Percentiles rank a stretch among this genome's conserved stretches.
These are phyloP conservation scores for Noctua fimbriata DNA, from an alignment of 2,888 invertebrate genomes.

Conservation along the genomic window DNA sequence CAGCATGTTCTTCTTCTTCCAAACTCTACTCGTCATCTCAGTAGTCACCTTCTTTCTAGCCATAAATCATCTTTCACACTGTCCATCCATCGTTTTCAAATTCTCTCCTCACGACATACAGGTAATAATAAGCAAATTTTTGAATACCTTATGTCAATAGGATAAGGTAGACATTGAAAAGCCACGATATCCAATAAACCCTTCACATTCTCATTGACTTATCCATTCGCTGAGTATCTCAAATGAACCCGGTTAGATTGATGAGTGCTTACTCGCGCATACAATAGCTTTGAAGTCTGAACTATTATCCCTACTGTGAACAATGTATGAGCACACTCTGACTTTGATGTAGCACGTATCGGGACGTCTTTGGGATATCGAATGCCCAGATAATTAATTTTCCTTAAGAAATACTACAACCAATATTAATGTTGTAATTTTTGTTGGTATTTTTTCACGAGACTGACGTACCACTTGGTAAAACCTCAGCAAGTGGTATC, in stretches of 20 bases:
- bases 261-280: conserved; percentile 5
- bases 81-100: neutral
- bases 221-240: neutral
- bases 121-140: neutral
- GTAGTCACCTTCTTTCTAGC: neutral
- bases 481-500: neutral
- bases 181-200: conserved; percentile 8
- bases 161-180: neutral
- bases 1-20: neutral
- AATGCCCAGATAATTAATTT: neutral
- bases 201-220: conserved; percentile 7
- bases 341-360: conserved; percentile 26
- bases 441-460: neutral
- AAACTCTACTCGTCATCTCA: neutral
- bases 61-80: neutral
- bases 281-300: conserved; percentile 14
- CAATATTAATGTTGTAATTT: neutral
- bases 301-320: conserved; percentile 13
- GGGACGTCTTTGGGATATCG: conserved; percentile 1
- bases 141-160: neutral
- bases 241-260: conserved; percentile 2
- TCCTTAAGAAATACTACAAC: neutral
- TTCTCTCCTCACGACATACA: neutral
- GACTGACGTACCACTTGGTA: neutral
- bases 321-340: neutral